Evolutionary conservation across 2,888 invertebrate species (phyloP).

Genomic region (Caenorhabditis plicata): DNA sequence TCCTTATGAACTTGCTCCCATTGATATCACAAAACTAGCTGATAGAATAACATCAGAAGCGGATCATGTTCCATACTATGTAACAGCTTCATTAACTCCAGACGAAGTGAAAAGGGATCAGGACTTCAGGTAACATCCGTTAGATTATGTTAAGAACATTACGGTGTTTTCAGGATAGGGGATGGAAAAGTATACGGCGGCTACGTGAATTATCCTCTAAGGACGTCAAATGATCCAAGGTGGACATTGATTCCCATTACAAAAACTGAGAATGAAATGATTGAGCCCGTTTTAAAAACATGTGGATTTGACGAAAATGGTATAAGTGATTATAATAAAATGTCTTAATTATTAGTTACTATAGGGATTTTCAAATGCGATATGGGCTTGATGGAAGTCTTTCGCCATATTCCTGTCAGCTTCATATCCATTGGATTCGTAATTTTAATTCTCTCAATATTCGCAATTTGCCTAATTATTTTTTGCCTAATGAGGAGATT

Average conservation of each 20-base stretch:
- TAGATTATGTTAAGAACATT: not conserved
- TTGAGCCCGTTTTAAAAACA: slow-evolving; percentile 46
- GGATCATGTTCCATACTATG: slow-evolving; percentile 53
- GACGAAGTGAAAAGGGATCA: slow-evolving; percentile 33
- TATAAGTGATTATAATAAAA: slow-evolving; percentile 3
- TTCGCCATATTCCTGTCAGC: slow-evolving; percentile 30
- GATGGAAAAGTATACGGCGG: slow-evolving; percentile 55
- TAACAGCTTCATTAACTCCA: slow-evolving; percentile 45
- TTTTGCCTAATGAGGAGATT: slow-evolving; percentile 31
- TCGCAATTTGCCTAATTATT: slow-evolving; percentile 16
- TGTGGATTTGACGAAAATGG: slow-evolving; percentile 52
- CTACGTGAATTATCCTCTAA: slow-evolving; percentile 54
- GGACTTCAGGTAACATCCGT: slow-evolving; percentile 34
- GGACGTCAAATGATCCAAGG: slow-evolving; percentile 36
- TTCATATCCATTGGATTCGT: slow-evolving; percentile 27
- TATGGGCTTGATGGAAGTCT: slow-evolving; percentile 38
- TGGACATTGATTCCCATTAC: slow-evolving; percentile 52
- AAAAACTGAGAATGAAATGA: slow-evolving; percentile 48
- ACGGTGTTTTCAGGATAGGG: slow-evolving; percentile 38
- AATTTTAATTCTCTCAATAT: slow-evolving; percentile 20
- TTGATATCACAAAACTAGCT: slow-evolving; percentile 47
- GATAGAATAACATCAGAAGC: slow-evolving; percentile 46
- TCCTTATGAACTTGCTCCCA: slow-evolving; percentile 42
- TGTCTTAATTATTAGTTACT: slow-evolving; percentile 1
- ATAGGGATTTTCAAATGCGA: slow-evolving; percentile 47